Base-by-base conservation (phyloP, 2,888 invertebrate genomes). In the Augiades crinisus region DNA sequence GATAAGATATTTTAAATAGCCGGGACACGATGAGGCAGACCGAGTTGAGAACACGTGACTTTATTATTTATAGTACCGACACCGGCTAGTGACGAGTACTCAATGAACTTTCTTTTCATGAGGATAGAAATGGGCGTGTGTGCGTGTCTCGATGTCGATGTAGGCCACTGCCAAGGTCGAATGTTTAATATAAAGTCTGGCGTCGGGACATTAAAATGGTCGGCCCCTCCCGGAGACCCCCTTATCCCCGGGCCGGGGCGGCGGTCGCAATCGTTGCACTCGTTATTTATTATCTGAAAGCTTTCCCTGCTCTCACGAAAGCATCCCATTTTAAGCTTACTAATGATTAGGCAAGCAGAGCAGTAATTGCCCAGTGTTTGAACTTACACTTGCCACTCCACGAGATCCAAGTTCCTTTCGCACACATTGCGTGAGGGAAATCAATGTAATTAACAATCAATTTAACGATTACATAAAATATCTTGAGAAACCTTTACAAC, bases 141-240 rank as follows among this genome's bases (percentile, higher is more conserved):
- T 86, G 86, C 81, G 85, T 85, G 86, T 83, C 79, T 80, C 81
- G 77, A 75, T 82, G 84, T 80, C 86, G 78, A 88, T 88, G 87
- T 89, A 85, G 89, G 89, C 86, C 89, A 89, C 71, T 88, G 89
- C 72, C 89, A 89, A 89, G 88, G 89, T 83, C 86, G 88, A 88
- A 88, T 89, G 88, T 88, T 89, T 89, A 88, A 88, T 88, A 89
- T 88, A 88, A 88, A 88, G 88, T 87, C 88, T 87, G 88, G 86
- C 83, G 85, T 76, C 82, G 85, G 81, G 81, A 87, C 88, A 88
- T 89, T 88, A 89, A 89, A 89, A 87, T 88, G 88, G 86, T 87
- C 86, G 83, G 80, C 78, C 85, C 78, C 81, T 78, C 82, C 85
- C 83, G 70, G 74, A 73, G 72, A 78, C 83, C 85, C 82, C 79